Evolutionary conservation across 2,113 vertebrate species (phyloP).

Genomic region (Paedocypris sp.): DNA sequence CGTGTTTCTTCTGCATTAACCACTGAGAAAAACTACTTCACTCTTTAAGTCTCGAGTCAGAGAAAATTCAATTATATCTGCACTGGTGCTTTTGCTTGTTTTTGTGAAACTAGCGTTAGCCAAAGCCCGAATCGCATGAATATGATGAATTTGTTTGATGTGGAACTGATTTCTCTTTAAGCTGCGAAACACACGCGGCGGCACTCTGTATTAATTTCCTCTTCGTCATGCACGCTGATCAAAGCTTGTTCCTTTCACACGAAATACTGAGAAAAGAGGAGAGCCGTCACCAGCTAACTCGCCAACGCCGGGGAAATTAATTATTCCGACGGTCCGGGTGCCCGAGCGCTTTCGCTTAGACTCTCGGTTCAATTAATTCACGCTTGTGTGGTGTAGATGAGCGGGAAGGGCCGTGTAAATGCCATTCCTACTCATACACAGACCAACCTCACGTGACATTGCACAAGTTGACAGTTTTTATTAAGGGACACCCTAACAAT

Average conservation of each 20-base stretch:
- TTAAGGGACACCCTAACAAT: no score
- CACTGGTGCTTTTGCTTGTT: not conserved
- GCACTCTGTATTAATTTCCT: slow-evolving; percentile 1
- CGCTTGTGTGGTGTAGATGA: not conserved
- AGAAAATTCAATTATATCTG: not conserved
- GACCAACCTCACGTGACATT: not conserved
- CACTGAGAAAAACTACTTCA: not conserved
- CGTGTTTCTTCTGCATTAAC: slow-evolving; percentile 29
- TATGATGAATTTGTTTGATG: not conserved
- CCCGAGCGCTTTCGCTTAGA: slow-evolving; percentile 28
- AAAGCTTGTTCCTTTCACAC: not conserved
- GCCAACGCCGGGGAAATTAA: slow-evolving; percentile 28
- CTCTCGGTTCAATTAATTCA: slow-evolving; percentile 16
- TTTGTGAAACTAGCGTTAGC: not conserved
- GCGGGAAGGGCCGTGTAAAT: not conserved
- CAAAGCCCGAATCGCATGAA: not conserved
- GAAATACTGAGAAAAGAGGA: not conserved
- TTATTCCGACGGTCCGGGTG: slow-evolving; percentile 27
- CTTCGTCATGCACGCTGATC: not conserved
- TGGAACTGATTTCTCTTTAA: not conserved
- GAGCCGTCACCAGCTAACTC: not conserved
- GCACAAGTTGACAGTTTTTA: no score
- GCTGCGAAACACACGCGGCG: not conserved
- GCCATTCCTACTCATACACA: not conserved
- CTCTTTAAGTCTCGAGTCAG: not conserved